Evolutionary conservation across 2,113 vertebrate genomes (phyloP), one percentile per base, ranked within the genome.

Genomic region (Rhynchomys soricoides): DNA sequence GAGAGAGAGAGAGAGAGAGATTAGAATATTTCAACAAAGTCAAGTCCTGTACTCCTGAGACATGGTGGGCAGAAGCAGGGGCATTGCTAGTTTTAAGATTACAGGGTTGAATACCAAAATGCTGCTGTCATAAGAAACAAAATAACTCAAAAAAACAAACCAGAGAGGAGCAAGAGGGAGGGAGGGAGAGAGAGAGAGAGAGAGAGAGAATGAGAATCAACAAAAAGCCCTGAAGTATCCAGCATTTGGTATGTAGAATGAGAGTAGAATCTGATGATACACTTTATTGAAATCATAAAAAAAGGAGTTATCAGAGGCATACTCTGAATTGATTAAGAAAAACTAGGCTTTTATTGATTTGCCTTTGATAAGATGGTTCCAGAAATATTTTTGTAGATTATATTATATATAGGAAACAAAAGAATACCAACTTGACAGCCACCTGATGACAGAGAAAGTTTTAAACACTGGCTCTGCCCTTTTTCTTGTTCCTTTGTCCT

Each of bases 21-120:
- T 92, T 50, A 73, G 57, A 89, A 34, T 93, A 93, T 90, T 89
- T 89, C 82, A 21, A 29, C 17, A 59, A 55, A 50, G 29, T 66
- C 3, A 70, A 70, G 31, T 22, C 31, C 45, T 70, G 3, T 85
- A 70, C 45, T 87, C 12, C 12, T 2, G 7, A 22, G 9, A 52
- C 21, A n/a, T 70, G 8, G 68, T 26, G 48, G 11, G 8, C 29
- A 66, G 59, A 86, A 43, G 17, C 62, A 86, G 31, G 6, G 34
- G 34, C 34, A 71, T 17, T 52, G 22, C 31, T 50, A 71, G 48
- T 70, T 71, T 50, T n/a, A 71, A 71, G 34, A n/a, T 48, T 52
- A 6, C 31, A 52, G 21, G 21, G 45, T 52, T 70, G 22, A 5
- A 50, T 52, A 52, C n/a, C 37, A 71, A 71, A 45, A 68, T 6